A percentile compares a stretch with the other conserved stretches of the same genome.
These are phyloP conservation scores for Agriotes lineatus DNA, from an alignment of 2,888 invertebrate genomes.

Conservation along the genomic window DNA sequence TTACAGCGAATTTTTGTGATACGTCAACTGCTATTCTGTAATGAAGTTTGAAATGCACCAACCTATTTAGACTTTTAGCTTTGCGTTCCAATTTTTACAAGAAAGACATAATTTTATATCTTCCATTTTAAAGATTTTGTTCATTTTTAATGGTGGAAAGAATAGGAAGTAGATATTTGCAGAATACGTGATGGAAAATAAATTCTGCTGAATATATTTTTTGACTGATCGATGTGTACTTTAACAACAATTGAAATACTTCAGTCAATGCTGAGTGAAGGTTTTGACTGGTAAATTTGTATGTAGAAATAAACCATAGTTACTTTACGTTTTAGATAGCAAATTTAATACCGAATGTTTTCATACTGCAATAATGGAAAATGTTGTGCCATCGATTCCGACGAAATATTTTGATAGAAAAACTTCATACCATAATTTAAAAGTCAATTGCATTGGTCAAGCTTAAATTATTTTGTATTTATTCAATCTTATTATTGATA, in stretches of 20 bases:
- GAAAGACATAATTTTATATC: background rate
- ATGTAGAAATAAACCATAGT: background rate
- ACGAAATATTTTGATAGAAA: no score
- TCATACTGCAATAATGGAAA: slow-evolving; percentile 1
- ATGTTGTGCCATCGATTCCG: no score
- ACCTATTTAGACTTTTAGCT: background rate
- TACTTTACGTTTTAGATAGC: background rate
- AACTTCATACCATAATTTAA: no score
- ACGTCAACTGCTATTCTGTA: no score
- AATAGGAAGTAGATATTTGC: background rate
- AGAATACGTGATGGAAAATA: background rate
- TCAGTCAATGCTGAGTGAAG: background rate
- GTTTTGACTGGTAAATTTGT: background rate
- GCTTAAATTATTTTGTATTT: no score
- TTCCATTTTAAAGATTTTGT: background rate
- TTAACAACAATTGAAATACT: background rate
- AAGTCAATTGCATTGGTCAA: no score
- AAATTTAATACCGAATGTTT: background rate
- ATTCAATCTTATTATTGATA: no score
- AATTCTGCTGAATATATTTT: background rate
- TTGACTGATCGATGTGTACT: background rate
- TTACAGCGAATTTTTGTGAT: no score
- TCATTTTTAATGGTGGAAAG: background rate
- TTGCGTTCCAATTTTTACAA: background rate
- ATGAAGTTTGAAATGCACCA: no score